phyloP scores from a whole-genome alignment of 2,797 vertebrate genomes.

The Halcyon badia region DNA sequence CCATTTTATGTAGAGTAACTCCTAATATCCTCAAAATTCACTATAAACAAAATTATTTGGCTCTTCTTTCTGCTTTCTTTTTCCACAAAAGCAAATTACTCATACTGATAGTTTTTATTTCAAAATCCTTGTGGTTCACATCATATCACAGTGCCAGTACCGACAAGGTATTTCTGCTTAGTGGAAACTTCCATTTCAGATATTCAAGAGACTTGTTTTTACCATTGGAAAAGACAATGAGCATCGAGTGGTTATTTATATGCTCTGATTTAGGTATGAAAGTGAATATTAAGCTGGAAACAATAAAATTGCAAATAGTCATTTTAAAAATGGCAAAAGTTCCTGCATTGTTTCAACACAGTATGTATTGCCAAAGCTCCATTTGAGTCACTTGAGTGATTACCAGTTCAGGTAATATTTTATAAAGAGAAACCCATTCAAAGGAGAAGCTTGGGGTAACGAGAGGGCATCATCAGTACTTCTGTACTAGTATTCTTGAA shows the following conservation, averaged over 20 bases:
- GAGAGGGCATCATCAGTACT: neutral
- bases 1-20: neutral
- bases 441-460: neutral
- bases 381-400: neutral
- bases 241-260: neutral
- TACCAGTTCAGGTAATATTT: neutral
- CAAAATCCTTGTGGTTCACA: neutral
- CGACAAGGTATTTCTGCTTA: neutral
- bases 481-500: neutral
- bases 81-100: neutral
- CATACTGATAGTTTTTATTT: neutral
- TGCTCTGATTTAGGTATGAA: neutral
- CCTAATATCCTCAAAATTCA: neutral
- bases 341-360: neutral
- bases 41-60: neutral
- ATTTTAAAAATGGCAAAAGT: neutral
- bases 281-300: neutral
- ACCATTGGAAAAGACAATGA: neutral
- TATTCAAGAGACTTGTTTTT: neutral
- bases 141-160: neutral
- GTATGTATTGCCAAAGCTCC: neutral
- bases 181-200: neutral
- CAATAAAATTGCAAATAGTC: neutral
- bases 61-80: neutral
- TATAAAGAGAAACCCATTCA: neutral